Percentiles rank a stretch among this genome's conserved stretches.
Evolutionary conservation across 2,888 invertebrate species (phyloP).

Genomic region (Eupeodes luniger): DNA sequence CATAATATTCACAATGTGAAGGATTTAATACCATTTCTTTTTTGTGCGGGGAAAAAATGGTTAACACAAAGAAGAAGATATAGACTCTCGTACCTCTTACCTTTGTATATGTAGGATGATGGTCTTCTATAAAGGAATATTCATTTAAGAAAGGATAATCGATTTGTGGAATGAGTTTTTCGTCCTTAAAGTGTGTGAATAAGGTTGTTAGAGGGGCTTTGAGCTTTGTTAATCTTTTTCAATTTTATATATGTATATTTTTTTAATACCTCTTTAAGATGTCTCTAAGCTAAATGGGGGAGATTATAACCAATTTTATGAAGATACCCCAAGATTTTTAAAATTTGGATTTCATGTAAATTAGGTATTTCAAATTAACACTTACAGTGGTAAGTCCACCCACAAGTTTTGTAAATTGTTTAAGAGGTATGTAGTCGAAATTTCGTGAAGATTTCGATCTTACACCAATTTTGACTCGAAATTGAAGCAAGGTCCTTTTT

Average conservation of each 20-base stretch:
- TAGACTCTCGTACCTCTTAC: not conserved
- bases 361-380: too few species aligned
- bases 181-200: too few species aligned
- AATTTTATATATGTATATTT: not conserved
- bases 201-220: not conserved
- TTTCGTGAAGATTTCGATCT: too few species aligned
- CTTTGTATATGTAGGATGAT: not conserved
- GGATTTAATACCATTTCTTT: conserved; percentile 41
- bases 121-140: conserved; percentile 55
- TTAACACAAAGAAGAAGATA: conserved; percentile 18
- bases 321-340: not conserved
- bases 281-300: not conserved
- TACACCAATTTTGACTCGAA: too few species aligned
- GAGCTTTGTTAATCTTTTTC: not conserved
- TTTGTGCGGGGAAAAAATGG: not conserved
- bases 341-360: too few species aligned
- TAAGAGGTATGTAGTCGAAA: too few species aligned
- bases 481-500: too few species aligned
- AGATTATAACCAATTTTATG: not conserved
- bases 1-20: conserved; percentile 61
- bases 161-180: conserved; percentile 33
- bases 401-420: too few species aligned
- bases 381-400: too few species aligned
- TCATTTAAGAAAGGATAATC: conserved; percentile 71
- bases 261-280: not conserved